Conservation (phyloP, 2,888 invertebrate species). For the Seira ritae region DNA sequence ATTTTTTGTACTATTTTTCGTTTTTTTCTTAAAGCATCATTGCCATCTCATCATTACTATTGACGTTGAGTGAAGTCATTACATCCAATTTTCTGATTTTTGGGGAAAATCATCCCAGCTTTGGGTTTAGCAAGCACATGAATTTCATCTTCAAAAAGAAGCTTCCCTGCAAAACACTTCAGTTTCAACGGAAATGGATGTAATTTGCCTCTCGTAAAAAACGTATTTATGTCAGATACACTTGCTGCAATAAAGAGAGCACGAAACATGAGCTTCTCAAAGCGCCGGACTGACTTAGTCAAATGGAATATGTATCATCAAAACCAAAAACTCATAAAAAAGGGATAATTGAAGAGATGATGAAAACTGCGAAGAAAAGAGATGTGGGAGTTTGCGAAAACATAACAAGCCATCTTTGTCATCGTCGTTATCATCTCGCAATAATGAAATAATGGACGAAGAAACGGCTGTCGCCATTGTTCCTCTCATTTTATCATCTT, state of each 20-base stretch:
- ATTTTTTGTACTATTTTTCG: not conserved
- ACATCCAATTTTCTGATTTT: conserved; percentile 7
- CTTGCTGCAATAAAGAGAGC: not conserved
- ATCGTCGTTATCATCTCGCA: not conserved
- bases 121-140: not conserved
- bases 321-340: not conserved
- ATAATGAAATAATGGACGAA: conserved; percentile 2
- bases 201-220: not conserved
- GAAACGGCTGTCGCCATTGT: not conserved
- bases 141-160: not conserved
- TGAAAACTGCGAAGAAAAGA: not conserved
- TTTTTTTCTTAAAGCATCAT: no score
- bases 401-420: not conserved
- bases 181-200: conserved; percentile 5
- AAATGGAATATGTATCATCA: not conserved
- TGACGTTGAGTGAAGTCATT: conserved; percentile 8
- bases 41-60: conserved; percentile 1
- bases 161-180: not conserved
- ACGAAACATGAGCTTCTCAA: not conserved
- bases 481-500: not conserved
- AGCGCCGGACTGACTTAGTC: not conserved
- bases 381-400: not conserved
- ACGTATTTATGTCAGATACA: not conserved
- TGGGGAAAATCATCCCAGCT: conserved; percentile 1
- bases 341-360: not conserved